A percentile compares a stretch with the other conserved stretches of the same genome.
Evolutionary conservation across 2,888 invertebrate genomes (phyloP).

Genomic region (Drosophila pullipes): DNA sequence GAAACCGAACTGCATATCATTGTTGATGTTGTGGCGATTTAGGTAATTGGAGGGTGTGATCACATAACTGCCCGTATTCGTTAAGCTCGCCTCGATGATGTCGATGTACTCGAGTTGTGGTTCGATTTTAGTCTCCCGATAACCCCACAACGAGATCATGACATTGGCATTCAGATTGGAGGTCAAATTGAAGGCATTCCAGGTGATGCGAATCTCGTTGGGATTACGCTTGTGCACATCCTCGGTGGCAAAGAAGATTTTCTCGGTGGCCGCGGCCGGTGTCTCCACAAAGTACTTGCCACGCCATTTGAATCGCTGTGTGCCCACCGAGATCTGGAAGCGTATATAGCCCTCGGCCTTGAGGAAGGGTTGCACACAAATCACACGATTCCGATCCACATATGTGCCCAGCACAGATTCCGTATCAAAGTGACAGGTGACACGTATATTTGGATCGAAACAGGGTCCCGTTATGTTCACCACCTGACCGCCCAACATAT

Average conservation of each 20-base stretch:
- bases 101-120: slow-evolving; percentile 94
- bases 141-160: slow-evolving; percentile 95
- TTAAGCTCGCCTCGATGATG: slow-evolving; percentile 88
- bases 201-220: slow-evolving; percentile 91
- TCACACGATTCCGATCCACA: slow-evolving; percentile 92
- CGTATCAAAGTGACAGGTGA: slow-evolving; percentile 94
- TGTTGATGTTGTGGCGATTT: slow-evolving; percentile 89
- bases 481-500: slow-evolving; percentile 98
- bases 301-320: slow-evolving; percentile 94
- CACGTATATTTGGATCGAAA: slow-evolving; percentile 90
- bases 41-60: slow-evolving; percentile 91
- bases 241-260: slow-evolving; percentile 92
- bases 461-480: slow-evolving; percentile 99
- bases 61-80: slow-evolving; percentile 90
- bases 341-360: slow-evolving; percentile 95
- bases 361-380: slow-evolving; percentile 95
- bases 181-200: slow-evolving; percentile 95
- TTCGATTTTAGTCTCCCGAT: slow-evolving; percentile 92
- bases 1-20: slow-evolving; percentile 94
- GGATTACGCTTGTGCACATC: slow-evolving; percentile 91
- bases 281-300: slow-evolving; percentile 97
- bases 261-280: slow-evolving; percentile 93
- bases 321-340: slow-evolving; percentile 93
- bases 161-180: slow-evolving; percentile 91
- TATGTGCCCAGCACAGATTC: slow-evolving; percentile 92